These are phyloP conservation scores for Gallinago nigripennis DNA, from an alignment of 2,797 vertebrate genomes.

Conservation along the genomic window DNA sequence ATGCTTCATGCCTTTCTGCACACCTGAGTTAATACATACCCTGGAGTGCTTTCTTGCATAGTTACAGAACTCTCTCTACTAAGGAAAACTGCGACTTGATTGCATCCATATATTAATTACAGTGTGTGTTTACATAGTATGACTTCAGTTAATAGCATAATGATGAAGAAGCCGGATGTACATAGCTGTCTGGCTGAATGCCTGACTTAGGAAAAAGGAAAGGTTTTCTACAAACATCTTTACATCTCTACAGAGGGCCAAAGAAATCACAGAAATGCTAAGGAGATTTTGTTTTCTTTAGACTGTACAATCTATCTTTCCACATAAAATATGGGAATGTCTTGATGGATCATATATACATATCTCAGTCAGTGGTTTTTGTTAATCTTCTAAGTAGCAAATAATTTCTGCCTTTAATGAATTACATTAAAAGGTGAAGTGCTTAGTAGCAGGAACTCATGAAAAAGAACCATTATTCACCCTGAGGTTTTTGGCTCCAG, in stretches of 20 bases:
- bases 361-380: not conserved
- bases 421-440: slow-evolving; percentile 24
- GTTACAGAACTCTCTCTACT: not conserved
- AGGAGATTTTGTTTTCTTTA: not conserved
- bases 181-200: slow-evolving; percentile 23
- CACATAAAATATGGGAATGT: not conserved
- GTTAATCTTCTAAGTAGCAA: slow-evolving; percentile 19
- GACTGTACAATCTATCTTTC: not conserved
- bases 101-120: slow-evolving; percentile 45
- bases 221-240: slow-evolving; percentile 18
- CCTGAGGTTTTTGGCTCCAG: not conserved
- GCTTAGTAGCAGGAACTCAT: not conserved
- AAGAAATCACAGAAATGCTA: slow-evolving; percentile 9
- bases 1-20: slow-evolving; percentile 14
- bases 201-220: not conserved
- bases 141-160: not conserved
- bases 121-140: slow-evolving; percentile 30
- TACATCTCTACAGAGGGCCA: slow-evolving; percentile 5
- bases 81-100: slow-evolving; percentile 20
- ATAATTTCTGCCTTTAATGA: slow-evolving; percentile 34
- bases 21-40: slow-evolving; percentile 43
- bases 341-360: not conserved
- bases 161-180: slow-evolving; percentile 31
- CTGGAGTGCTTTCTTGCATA: not conserved
- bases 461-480: slow-evolving; percentile 9